phyloP scores from a whole-genome alignment of 2,113 vertebrate species.

The Brachyhypopomus occidentalis region DNA sequence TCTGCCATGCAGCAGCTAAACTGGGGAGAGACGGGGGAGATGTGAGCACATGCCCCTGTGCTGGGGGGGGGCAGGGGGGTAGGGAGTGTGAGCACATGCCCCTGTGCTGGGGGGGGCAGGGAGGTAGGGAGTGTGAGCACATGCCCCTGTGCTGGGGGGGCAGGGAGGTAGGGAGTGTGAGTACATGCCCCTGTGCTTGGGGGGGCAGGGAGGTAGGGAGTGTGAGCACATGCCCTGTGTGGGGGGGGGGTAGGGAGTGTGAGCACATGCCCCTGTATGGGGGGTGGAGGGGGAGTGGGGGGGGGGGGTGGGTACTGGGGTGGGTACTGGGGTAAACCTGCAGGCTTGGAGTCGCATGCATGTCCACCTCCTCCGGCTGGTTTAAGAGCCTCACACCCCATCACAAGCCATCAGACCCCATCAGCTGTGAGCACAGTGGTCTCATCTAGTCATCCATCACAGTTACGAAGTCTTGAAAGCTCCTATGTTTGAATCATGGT shows the following conservation, averaged over 20 bases:
- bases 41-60: neutral
- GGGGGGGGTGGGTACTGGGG: no score
- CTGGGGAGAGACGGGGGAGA: constrained; percentile 41
- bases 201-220: no score
- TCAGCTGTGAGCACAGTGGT: neutral
- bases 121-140: no score
- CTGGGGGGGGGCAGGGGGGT: no score
- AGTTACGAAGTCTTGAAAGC: neutral
- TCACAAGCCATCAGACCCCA: neutral
- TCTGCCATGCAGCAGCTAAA: neutral
- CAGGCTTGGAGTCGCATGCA: neutral
- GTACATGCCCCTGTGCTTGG: no score
- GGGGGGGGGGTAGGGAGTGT: constrained; percentile 34
- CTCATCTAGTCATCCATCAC: neutral
- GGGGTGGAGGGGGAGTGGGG: no score
- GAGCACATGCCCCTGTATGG: neutral
- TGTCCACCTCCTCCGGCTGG: neutral
- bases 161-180: no score
- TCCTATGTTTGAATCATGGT: neutral
- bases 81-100: constrained; percentile 40
- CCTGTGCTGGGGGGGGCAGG: neutral
- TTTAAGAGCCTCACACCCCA: neutral
- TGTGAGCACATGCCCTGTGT: no score
- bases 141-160: no score
- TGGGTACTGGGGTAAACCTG: neutral